Evolutionary conservation across 2,797 vertebrate genomes (phyloP).

Genomic region (Epinephelus malabaricus): DNA sequence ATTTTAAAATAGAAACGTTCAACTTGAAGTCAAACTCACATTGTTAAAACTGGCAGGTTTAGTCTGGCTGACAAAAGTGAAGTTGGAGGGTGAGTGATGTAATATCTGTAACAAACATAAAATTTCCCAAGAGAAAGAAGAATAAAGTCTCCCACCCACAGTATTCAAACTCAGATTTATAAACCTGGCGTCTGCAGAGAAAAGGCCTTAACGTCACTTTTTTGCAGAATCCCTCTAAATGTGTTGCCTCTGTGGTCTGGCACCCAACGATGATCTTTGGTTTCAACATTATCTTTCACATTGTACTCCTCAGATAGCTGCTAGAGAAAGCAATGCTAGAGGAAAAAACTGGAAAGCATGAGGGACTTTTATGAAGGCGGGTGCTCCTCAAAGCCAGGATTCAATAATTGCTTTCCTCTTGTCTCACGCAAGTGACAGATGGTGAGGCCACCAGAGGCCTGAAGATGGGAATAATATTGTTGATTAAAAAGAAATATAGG

Average conservation of each 20-base stretch:
- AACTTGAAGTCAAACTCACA: constrained; percentile 26
- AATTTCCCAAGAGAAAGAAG: constrained; percentile 36
- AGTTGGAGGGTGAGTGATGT: constrained; percentile 27
- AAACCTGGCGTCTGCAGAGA: constrained; percentile 50
- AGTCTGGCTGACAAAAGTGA: constrained; percentile 26
- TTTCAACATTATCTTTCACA: constrained; percentile 65
- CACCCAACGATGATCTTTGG: constrained; percentile 57
- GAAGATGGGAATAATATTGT: constrained; percentile 85
- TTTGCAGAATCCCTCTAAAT: constrained; percentile 37
- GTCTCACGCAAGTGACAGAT: constrained; percentile 87
- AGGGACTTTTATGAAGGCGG: constrained; percentile 77
- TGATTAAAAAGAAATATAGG: constrained; percentile 85
- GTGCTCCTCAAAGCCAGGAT: constrained; percentile 80
- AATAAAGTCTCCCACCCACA: constrained; percentile 19
- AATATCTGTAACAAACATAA: constrained; percentile 38
- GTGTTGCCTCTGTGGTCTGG: constrained; percentile 65
- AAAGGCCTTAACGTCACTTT: constrained; percentile 54
- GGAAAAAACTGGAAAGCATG: constrained; percentile 68
- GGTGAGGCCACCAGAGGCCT: constrained; percentile 81
- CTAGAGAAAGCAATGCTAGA: constrained; percentile 46
- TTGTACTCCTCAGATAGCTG: constrained; percentile 61
- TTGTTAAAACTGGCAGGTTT: constrained; percentile 32
- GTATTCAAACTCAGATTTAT: constrained; percentile 43
- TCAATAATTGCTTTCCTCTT: constrained; percentile 84
- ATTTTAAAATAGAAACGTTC: constrained; percentile 47